phyloP scores from a whole-genome alignment of 2,797 vertebrate genomes.

The Capromys pilorides region DNA sequence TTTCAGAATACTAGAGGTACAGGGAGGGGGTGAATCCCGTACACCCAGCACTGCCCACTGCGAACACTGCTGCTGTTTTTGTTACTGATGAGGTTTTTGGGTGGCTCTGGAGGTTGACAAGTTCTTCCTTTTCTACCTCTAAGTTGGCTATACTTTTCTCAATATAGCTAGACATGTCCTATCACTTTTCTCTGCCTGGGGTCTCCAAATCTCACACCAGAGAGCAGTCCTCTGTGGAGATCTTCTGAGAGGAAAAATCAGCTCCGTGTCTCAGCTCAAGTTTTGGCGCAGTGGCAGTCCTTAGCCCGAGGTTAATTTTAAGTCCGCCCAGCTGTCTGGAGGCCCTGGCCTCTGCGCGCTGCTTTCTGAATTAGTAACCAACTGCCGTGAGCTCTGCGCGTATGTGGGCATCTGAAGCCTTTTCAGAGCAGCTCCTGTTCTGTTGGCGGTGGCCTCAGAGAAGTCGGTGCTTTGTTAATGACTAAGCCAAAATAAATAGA shows the following conservation, averaged over 20 bases:
- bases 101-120: not conserved
- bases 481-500: constrained; percentile 75
- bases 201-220: not conserved
- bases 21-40: not conserved
- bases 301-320: not conserved
- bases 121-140: not conserved
- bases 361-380: constrained; percentile 79
- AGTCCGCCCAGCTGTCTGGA: not conserved
- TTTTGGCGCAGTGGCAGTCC: not conserved
- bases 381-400: constrained; percentile 43
- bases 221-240: not conserved
- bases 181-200: not conserved
- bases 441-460: constrained; percentile 52
- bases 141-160: not conserved
- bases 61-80: not conserved
- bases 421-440: constrained; percentile 24
- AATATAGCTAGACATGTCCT: not conserved
- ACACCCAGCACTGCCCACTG: not conserved
- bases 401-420: constrained; percentile 40
- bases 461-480: constrained; percentile 69
- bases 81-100: constrained; percentile 13
- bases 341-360: not conserved
- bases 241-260: not conserved
- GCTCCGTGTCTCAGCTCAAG: not conserved
- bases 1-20: not conserved